Conservation (phyloP, 2,888 invertebrate species). For the Diplazon laetatorius region DNA sequence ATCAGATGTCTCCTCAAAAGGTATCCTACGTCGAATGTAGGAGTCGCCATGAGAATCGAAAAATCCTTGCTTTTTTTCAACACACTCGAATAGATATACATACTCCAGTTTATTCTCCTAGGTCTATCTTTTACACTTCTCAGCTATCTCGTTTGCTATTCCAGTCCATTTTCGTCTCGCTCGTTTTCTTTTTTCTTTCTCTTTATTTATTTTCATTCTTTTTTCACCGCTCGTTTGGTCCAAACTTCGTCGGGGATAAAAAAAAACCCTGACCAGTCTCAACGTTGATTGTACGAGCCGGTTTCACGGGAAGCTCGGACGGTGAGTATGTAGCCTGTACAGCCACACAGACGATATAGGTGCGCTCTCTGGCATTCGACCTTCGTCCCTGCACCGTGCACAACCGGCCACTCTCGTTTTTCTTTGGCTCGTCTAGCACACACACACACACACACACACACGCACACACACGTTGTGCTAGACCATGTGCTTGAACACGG, state of each 20-base stretch:
- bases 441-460: too few relatives aligned
- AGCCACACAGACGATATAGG: slow-evolving; percentile 42
- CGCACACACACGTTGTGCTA: too few relatives aligned
- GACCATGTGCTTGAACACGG: slow-evolving; percentile 19
- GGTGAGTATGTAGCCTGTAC: slow-evolving; percentile 11
- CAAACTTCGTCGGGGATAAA: slow-evolving; percentile 55
- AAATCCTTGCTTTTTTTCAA: too few relatives aligned
- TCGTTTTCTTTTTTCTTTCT: too few relatives aligned
- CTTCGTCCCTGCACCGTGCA: slow-evolving; percentile 62
- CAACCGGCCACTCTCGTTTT: slow-evolving; percentile 53
- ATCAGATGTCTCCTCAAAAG: too few relatives aligned
- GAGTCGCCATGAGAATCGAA: too few relatives aligned
- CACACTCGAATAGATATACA: not conserved
- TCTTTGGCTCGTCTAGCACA: slow-evolving; percentile 43
- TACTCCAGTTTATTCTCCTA: slow-evolving; percentile 12
- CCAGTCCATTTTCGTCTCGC: slow-evolving; percentile 18
- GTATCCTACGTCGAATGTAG: too few relatives aligned
- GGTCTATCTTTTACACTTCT: not conserved
- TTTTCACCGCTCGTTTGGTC: slow-evolving; percentile 45
- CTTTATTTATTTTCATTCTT: slow-evolving; percentile 28
- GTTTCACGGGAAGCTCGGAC: slow-evolving; percentile 61
- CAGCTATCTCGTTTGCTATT: slow-evolving; percentile 19
- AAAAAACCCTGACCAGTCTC: slow-evolving; percentile 80
- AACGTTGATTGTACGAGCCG: slow-evolving; percentile 76
- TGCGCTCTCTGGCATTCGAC: slow-evolving; percentile 59